A percentile compares a stretch with the other conserved stretches of the same genome.
These are phyloP conservation scores for Drosophila antonietae DNA, from an alignment of 2,888 invertebrate genomes.

Conservation along the genomic window DNA sequence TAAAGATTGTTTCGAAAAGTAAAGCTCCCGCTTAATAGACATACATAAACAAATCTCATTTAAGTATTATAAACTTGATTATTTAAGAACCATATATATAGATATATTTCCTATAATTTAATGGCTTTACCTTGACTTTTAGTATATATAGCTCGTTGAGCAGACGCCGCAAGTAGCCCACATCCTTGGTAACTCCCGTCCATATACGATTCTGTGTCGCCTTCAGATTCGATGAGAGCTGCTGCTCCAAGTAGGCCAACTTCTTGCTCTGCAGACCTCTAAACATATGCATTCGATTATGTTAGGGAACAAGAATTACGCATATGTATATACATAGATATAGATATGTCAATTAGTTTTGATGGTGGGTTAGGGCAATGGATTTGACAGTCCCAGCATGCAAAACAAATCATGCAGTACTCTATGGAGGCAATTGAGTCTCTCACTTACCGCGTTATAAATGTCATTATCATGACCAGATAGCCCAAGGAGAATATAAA, in stretches of 20 bases:
- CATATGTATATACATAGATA: slow-evolving; percentile 8
- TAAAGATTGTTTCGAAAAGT: background rate
- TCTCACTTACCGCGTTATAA: slow-evolving; percentile 88
- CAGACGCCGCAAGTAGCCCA: slow-evolving; percentile 89
- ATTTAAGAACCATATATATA: background rate
- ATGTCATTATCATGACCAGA: slow-evolving; percentile 94
- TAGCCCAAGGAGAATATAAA: slow-evolving; percentile 96
- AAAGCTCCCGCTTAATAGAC: slow-evolving; percentile 4
- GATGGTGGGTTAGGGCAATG: slow-evolving; percentile 16
- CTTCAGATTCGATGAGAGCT: slow-evolving; percentile 90
- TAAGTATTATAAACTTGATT: background rate
- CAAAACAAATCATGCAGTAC: slow-evolving; percentile 49
- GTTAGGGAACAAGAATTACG: slow-evolving; percentile 11
- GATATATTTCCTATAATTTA: slow-evolving; percentile 21
- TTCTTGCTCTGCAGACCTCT: slow-evolving; percentile 88
- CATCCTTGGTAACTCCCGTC: slow-evolving; percentile 90
- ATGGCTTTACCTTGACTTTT: slow-evolving; percentile 89
- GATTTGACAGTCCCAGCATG: slow-evolving; percentile 28
- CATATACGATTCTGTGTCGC: slow-evolving; percentile 92
- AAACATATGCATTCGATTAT: slow-evolving; percentile 28
- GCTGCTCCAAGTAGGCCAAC: slow-evolving; percentile 90
- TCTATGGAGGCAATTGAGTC: background rate
- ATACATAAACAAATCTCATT: background rate
- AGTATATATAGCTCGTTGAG: slow-evolving; percentile 93
- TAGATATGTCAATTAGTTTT: slow-evolving; percentile 3